Evolutionary conservation across 2,888 invertebrate genomes (phyloP), one percentile per base, ranked within the genome.

Genomic region (Habroteleia sp.): DNA sequence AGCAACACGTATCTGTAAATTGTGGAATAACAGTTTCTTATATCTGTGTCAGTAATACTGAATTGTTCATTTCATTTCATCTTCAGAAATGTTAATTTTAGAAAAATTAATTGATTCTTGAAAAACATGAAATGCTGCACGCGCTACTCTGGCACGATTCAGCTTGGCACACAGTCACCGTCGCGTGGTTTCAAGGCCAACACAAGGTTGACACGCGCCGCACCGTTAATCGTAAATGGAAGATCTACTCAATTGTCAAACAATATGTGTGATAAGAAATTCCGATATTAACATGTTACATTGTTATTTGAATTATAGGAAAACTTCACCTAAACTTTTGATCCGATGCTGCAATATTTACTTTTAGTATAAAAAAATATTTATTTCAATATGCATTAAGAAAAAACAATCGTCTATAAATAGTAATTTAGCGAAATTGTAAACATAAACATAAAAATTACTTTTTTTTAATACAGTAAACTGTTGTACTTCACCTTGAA

Each of bases 161-260:
- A 80, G 80, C 75, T 83, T 81, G 79, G 80, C 80, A 78, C 80
- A 81, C 77, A 79, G 80, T 83, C 81, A 82, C 82, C 83, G 87
- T 87, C 87, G 88, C 87, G 87, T 86, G 87, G 82, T 87, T 86
- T 85, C 87, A 88, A 88, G 88, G 88, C 85, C 86, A 87, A 82
- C 82, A 79, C 87, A 87, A 88, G 87, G 88, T 88, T 87, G 88
- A 88, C 88, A 88, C 87, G 88, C 88, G 88, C 86, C 87, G 81
- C 81, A 60, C 72, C 74, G 66, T 63, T 54, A 66, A 65, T 74
- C 69, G 60, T 52, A 62, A 77, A 77, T 76, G 74, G 76, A 77
- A 71, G 54, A 66, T 66, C 62, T 52, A 42, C 48, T 66, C 66
- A 39, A 65, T 75, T 77, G 48, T 46, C 63, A 72, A 62, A 27